phyloP scores from a whole-genome alignment of 2,113 vertebrate species.

The Balaeniceps rex region DNA sequence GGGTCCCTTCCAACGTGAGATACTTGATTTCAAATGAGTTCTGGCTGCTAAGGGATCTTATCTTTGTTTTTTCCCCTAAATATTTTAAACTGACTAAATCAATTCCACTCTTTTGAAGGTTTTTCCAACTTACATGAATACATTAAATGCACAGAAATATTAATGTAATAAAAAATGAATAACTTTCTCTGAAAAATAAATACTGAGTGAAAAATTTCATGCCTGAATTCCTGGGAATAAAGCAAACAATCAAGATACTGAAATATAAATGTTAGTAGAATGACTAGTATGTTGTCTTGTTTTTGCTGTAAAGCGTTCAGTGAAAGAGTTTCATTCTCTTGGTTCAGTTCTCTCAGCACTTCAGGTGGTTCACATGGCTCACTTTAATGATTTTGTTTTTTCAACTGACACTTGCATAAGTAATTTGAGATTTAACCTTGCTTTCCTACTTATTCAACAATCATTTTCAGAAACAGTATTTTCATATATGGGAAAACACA shows the following conservation, averaged over 20 bases:
- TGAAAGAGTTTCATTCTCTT: background rate
- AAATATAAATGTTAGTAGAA: background rate
- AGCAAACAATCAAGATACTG: background rate
- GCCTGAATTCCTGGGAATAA: background rate
- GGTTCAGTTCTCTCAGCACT: background rate
- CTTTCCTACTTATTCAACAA: background rate
- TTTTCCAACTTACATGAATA: background rate
- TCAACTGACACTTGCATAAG: background rate
- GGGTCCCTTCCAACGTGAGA: background rate
- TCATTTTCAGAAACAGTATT: background rate
- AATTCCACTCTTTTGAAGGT: background rate
- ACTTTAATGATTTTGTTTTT: background rate
- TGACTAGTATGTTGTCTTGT: background rate
- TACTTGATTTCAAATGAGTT: background rate
- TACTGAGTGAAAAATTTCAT: background rate
- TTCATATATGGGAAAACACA: background rate
- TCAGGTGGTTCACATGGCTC: background rate
- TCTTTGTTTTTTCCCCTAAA: background rate
- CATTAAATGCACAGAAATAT: background rate
- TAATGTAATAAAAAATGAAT: background rate
- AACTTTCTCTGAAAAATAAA: background rate
- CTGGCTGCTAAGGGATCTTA: background rate
- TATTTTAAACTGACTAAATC: background rate
- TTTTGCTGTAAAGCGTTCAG: background rate
- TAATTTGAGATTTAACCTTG: background rate